These are phyloP conservation scores for Xylocampa areola DNA, from an alignment of 2,888 invertebrate genomes.

Conservation along the genomic window DNA sequence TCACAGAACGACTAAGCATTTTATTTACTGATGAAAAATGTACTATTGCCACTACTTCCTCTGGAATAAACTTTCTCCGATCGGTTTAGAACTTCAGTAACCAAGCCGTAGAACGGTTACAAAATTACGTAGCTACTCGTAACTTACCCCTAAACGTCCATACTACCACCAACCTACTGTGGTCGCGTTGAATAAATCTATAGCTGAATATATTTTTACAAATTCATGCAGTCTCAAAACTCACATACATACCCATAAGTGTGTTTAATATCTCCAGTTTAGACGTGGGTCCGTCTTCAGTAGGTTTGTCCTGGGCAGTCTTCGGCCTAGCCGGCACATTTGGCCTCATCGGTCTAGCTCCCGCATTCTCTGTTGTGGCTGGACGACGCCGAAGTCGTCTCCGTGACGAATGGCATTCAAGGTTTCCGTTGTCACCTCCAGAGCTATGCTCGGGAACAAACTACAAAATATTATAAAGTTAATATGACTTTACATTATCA, in stretches of 20 bases:
- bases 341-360: constrained; percentile 68
- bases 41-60: too few relatives aligned
- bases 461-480: constrained; percentile 19
- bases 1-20: too few relatives aligned
- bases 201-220: too few relatives aligned
- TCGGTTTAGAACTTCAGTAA: too few relatives aligned
- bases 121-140: too few relatives aligned
- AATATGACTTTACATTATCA: too few relatives aligned
- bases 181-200: too few relatives aligned
- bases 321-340: constrained; percentile 71
- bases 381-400: constrained; percentile 68
- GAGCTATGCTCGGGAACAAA: constrained; percentile 27
- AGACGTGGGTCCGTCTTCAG: constrained; percentile 67
- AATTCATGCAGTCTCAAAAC: not conserved
- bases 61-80: too few relatives aligned
- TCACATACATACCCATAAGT: constrained; percentile 73
- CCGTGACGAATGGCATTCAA: constrained; percentile 1
- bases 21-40: too few relatives aligned
- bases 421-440: constrained; percentile 18
- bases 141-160: too few relatives aligned
- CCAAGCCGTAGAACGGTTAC: too few relatives aligned
- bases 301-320: constrained; percentile 72
- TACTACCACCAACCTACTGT: too few relatives aligned
- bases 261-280: constrained; percentile 80
- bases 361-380: constrained; percentile 79